Evolutionary conservation across 2,113 vertebrate genomes (phyloP).

Genomic region (Rattus norvegicus): DNA sequence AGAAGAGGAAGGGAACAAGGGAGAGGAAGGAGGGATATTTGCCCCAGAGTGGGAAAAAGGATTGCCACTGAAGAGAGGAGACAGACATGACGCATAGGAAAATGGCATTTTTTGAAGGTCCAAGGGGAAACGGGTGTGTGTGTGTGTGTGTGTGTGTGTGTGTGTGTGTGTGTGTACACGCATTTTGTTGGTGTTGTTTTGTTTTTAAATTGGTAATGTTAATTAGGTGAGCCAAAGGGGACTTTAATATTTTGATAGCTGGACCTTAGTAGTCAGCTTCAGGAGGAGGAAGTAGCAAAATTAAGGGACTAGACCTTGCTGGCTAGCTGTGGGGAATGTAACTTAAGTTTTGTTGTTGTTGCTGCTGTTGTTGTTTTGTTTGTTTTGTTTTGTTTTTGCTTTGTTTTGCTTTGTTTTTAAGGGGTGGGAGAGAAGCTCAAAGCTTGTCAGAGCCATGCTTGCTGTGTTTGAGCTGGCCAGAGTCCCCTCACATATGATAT

Average conservation of each 20-base stretch:
- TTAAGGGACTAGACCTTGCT: background rate
- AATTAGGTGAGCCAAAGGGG: background rate
- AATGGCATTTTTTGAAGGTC: background rate
- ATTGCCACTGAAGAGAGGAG: background rate
- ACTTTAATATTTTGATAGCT: background rate
- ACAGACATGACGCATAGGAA: background rate
- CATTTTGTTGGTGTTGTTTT: too few relatives aligned
- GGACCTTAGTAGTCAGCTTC: background rate
- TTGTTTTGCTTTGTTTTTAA: background rate
- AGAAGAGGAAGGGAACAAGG: background rate
- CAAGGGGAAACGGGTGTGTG: background rate
- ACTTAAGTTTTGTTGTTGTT: background rate
- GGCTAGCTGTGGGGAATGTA: background rate
- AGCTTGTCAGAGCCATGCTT: background rate
- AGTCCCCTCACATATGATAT: background rate
- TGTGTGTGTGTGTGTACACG: too few relatives aligned
- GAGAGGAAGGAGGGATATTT: background rate
- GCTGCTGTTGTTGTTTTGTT: too few relatives aligned
- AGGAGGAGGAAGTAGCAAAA: background rate
- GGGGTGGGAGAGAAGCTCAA: background rate
- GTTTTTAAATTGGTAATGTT: background rate
- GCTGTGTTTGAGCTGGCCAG: background rate
- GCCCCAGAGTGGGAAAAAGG: background rate
- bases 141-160: too few relatives aligned
- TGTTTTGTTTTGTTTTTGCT: too few relatives aligned